Conservation (phyloP, 2,888 invertebrate species). For the Magallana nippona region DNA sequence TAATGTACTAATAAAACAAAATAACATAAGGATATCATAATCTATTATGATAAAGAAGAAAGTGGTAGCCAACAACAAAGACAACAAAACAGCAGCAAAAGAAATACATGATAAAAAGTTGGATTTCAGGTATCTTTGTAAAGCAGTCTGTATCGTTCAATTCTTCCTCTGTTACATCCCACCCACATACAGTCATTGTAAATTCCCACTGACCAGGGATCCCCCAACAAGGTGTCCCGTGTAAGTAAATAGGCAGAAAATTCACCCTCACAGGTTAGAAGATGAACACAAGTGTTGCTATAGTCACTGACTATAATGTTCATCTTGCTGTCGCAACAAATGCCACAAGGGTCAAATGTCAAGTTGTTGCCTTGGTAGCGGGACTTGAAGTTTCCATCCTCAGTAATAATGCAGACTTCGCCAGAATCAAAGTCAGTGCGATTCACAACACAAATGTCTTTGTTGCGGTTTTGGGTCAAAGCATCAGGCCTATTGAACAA, state of each 20-base stretch:
- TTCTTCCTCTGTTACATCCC: slow-evolving; percentile 10
- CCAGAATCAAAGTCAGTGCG: slow-evolving; percentile 15
- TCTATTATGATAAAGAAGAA: no score
- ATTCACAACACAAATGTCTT: slow-evolving; percentile 20
- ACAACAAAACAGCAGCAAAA: not conserved
- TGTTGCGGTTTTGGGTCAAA: not conserved
- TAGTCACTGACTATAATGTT: slow-evolving; percentile 5
- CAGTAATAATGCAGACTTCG: slow-evolving; percentile 8
- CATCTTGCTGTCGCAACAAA: slow-evolving; percentile 20
- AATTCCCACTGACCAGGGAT: slow-evolving; percentile 9
- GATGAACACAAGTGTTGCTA: not conserved
- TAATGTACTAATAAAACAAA: no score
- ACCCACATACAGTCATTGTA: slow-evolving; percentile 7
- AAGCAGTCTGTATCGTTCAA: not conserved
- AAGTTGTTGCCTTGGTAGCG: slow-evolving; percentile 21
- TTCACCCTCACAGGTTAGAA: not conserved
- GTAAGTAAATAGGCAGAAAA: not conserved
- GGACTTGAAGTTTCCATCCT: slow-evolving; percentile 5
- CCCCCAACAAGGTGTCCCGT: not conserved
- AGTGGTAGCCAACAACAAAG: no score
- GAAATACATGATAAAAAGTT: not conserved
- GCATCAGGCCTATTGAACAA: slow-evolving; percentile 20
- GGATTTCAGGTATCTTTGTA: not conserved
- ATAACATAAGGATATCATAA: no score
- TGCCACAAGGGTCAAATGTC: slow-evolving; percentile 14